A percentile compares a stretch with the other conserved stretches of the same genome.
These are phyloP conservation scores for Channa striata DNA, from an alignment of 2,797 vertebrate species.

Conservation along the genomic window DNA sequence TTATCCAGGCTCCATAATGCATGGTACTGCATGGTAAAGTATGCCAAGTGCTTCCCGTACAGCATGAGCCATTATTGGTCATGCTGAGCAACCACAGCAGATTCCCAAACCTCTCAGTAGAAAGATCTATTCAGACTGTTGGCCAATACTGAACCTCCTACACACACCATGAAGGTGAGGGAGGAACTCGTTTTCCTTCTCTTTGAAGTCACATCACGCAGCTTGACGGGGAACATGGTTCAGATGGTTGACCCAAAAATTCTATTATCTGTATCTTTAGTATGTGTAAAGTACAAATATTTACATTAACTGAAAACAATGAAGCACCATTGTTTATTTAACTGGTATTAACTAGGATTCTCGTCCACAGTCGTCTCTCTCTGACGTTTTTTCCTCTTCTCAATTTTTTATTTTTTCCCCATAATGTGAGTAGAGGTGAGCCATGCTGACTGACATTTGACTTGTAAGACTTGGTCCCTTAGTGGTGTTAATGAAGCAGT, in stretches of 20 bases:
- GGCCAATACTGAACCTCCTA: neutral
- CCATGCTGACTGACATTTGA: no score
- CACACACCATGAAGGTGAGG: conserved; percentile 12
- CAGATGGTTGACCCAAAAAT: neutral
- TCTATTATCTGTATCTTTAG: neutral
- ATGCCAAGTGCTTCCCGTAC: neutral
- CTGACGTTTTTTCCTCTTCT: no score
- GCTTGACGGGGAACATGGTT: neutral
- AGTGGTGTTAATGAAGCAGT: no score
- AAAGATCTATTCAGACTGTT: neutral
- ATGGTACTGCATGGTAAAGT: no score
- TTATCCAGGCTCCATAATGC: no score
- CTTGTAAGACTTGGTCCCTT: no score
- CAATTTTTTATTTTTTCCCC: no score
- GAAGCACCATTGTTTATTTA: no score
- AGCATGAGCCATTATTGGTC: neutral
- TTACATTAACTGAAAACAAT: neutral
- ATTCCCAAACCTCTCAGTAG: neutral
- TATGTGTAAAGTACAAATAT: neutral
- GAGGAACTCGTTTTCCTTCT: conserved; percentile 3
- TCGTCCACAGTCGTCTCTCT: no score
- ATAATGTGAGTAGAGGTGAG: no score
- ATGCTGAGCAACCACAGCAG: neutral
- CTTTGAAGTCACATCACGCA: conserved; percentile 5
- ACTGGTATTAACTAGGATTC: no score